These are phyloP conservation scores for Ectobius pallidus DNA, from an alignment of 2,888 invertebrate species.

Conservation along the genomic window DNA sequence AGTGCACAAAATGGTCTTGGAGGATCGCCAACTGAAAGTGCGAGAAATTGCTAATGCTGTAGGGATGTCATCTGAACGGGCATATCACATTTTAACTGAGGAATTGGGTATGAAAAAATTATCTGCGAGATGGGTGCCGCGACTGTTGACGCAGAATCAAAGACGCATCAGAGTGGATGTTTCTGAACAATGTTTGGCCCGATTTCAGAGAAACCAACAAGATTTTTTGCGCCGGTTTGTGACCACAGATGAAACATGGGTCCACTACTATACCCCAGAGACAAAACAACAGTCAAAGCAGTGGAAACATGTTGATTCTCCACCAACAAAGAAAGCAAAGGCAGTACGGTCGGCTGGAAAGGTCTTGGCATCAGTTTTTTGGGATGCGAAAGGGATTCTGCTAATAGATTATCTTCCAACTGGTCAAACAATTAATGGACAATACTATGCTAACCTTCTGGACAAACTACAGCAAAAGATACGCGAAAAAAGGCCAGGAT, in stretches of 20 bases:
- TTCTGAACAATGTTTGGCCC: too few species aligned
- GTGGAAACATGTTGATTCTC: not conserved
- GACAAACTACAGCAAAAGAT: not conserved
- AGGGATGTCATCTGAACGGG: not conserved
- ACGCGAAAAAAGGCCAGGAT: not conserved
- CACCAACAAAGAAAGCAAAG: not conserved
- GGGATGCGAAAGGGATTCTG: not conserved
- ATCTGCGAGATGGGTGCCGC: not conserved
- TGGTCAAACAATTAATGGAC: not conserved
- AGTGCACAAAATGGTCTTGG: not conserved
- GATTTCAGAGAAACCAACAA: too few species aligned
- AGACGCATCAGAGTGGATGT: too few species aligned
- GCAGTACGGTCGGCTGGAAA: too few species aligned
- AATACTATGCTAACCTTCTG: conserved; percentile 5
- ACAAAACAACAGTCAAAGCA: not conserved
- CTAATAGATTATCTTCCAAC: not conserved
- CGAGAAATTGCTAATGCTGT: not conserved
- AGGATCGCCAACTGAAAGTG: not conserved
- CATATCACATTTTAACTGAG: not conserved
- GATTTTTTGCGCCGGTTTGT: not conserved
- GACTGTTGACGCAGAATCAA: not conserved
- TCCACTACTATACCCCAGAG: conserved; percentile 4
- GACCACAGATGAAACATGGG: not conserved
- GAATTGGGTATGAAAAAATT: not conserved
- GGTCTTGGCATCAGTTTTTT: conserved; percentile 1